These are phyloP conservation scores for Falco biarmicus DNA, from an alignment of 2,797 vertebrate species.

Conservation along the genomic window DNA sequence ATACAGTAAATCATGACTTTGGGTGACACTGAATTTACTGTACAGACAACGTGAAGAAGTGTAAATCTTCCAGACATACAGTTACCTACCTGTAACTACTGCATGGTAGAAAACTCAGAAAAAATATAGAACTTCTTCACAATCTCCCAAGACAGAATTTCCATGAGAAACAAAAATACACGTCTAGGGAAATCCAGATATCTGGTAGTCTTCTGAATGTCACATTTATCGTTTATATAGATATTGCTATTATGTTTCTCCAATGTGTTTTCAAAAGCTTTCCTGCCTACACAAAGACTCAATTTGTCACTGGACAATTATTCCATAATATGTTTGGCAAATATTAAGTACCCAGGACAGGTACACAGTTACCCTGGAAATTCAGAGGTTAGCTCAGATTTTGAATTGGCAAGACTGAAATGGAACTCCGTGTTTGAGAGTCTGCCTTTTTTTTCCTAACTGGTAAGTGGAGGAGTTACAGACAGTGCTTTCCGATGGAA, in stretches of 20 bases:
- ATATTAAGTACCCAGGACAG: not conserved
- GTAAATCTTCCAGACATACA: not conserved
- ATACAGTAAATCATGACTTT: not conserved
- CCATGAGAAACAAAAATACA: not conserved
- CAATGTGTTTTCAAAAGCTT: not conserved
- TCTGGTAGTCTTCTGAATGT: not conserved
- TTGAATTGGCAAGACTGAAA: not conserved
- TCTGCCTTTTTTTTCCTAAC: not conserved
- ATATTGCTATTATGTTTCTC: not conserved
- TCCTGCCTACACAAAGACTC: not conserved
- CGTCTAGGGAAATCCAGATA: not conserved
- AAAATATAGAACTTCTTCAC: not conserved
- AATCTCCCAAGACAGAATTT: not conserved
- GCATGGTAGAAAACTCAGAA: not conserved
- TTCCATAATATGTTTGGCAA: not conserved
- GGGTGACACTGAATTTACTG: not conserved
- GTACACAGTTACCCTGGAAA: not conserved
- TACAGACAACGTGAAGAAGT: not conserved
- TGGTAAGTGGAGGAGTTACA: not conserved
- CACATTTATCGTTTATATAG: not conserved
- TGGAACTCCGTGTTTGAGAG: not conserved
- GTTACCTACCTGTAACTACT: not conserved
- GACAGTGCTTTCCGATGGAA: not conserved
- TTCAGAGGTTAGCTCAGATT: not conserved
- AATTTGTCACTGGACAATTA: not conserved